Base-by-base conservation (phyloP, 2,888 invertebrate species). In the Pristionchus japonicus region DNA sequence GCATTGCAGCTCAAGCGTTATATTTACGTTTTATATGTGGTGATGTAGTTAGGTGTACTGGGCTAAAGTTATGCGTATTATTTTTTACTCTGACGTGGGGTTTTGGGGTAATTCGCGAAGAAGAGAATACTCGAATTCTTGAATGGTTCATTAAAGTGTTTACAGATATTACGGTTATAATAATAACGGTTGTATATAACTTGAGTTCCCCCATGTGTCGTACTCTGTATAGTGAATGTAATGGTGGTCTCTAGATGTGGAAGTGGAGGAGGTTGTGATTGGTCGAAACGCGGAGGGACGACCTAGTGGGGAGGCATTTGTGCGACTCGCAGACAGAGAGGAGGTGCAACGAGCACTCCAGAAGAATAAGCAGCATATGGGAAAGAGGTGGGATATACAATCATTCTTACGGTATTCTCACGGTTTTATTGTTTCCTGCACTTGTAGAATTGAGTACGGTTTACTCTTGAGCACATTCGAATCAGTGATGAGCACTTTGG, bases 221-320 rank as follows among this genome's bases (percentile, higher is more conserved):
- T 57, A 57, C 1, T 57, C 15, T 31, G 17, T 17, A 70, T 34
- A 70, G 37, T 70, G 20, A 70, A 20, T 43, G 37, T 77, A 77
- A 77, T 77, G 77, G 77, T 77, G 77, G 83, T 88, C 43, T 86
- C 80, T 89, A 93, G 93, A 92, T 91, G 89, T 92, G 89, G 91
- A 90, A 87, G 90, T 92, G 89, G 92, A 91, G 88, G 93, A 93
- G 90, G 91, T 93, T 89, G 91, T 93, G 74, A 91, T 77, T 77
- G 77, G 77, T 47, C 77, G 77, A 34, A 77, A 77, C 77, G 77
- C 88, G 90, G 87, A 91, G 90, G 92, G 92, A 88, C 92, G 93
- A 89, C 92, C 93, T 87, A 92, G 92, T 88, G 93, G 93, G 90
- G 93, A 93, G 88, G 93, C 92, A 47, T 93, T 91, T 89, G 92